phyloP scores from a whole-genome alignment of 2,888 invertebrate genomes.

The Phyto melanocephala region DNA sequence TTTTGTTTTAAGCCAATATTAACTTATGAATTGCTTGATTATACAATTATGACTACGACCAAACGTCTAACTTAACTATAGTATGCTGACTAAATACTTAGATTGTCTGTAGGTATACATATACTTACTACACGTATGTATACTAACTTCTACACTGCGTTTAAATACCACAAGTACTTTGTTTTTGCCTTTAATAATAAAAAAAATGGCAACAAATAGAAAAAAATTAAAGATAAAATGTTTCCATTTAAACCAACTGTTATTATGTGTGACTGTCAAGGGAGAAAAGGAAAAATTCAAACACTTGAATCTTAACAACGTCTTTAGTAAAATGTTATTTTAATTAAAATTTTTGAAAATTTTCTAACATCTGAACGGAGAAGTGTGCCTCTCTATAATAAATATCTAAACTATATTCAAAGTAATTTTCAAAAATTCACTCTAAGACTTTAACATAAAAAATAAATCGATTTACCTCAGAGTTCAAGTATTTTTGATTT shows the following conservation, averaged over 20 bases:
- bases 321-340: too few species aligned
- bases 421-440: too few species aligned
- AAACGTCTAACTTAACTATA: neutral
- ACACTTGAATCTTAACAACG: neutral
- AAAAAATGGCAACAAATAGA: neutral
- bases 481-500: neutral
- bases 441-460: too few species aligned
- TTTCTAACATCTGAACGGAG: too few species aligned
- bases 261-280: neutral
- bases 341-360: too few species aligned
- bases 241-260: conserved; percentile 9
- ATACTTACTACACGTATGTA: too few species aligned
- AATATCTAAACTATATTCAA: too few species aligned
- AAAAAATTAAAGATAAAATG: neutral
- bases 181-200: neutral
- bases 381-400: too few species aligned
- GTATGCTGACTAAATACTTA: neutral
- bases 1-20: conserved; percentile 2
- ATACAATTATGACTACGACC: neutral
- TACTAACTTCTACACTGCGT: neutral
- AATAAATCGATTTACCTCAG: too few species aligned
- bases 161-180: neutral
- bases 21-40: neutral
- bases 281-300: neutral
- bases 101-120: neutral